A percentile compares a stretch with the other conserved stretches of the same genome.
phyloP scores from a whole-genome alignment of 2,888 invertebrate species.

The Spisula subtruncata region DNA sequence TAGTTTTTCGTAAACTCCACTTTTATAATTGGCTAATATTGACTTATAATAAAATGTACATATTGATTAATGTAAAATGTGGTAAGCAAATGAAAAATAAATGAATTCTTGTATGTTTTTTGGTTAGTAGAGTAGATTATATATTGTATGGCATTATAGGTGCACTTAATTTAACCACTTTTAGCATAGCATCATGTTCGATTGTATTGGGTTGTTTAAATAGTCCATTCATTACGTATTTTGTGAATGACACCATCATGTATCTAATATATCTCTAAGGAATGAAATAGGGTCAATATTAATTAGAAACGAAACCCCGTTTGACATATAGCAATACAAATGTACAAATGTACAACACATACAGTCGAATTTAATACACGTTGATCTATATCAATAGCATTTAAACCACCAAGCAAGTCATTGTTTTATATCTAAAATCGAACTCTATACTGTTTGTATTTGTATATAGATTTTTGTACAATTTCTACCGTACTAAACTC shows the following conservation, averaged over 20 bases:
- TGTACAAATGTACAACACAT: background rate
- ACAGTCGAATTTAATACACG: background rate
- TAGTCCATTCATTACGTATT: too few species aligned
- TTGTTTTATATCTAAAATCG: background rate
- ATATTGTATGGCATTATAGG: too few species aligned
- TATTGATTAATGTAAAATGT: background rate
- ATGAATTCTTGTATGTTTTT: background rate
- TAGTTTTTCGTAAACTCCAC: background rate
- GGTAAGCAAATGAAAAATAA: background rate
- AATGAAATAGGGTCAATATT: background rate
- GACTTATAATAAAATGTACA: background rate
- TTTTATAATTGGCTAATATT: constrained; percentile 8
- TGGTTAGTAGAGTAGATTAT: background rate
- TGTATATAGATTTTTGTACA: background rate
- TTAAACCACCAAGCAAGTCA: background rate
- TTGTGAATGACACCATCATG: too few species aligned
- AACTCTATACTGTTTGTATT: constrained; percentile 5
- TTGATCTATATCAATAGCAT: background rate
- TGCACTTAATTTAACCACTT: too few species aligned
- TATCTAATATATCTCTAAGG: too few species aligned
- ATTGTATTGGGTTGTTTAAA: too few species aligned
- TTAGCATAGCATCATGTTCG: too few species aligned
- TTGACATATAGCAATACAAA: background rate
- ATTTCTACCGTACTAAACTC: background rate
- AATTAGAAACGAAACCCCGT: background rate